Base-by-base conservation (phyloP, 2,888 invertebrate species). In the Norana najaformis region DNA sequence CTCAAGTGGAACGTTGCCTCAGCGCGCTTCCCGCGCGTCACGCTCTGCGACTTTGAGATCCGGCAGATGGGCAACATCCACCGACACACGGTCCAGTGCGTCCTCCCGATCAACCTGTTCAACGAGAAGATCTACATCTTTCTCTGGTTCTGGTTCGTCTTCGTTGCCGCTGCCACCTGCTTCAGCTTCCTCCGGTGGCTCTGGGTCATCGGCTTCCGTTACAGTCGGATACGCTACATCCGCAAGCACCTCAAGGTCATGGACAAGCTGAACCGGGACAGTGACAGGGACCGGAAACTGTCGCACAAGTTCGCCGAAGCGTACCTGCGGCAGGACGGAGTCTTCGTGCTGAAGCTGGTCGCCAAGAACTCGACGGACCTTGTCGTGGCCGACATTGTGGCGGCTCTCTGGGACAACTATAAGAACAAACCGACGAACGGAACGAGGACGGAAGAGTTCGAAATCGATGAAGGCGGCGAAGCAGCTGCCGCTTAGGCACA, bases 131-230 rank as follows among this genome's bases (percentile, higher is more conserved):
- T 95, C 90, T 95, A 94, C 92, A 94, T 95, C 92, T 95, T 95
- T 93, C 93, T 95, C 88, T 95, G 95, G 95, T 95, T 95, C 93
- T 96, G 95, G 95, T 93, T 95, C 90, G 94, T 95, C 39, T 94
- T 95, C 85, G 95, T 95, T 30, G 94, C 94, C 85, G 92, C 94
- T n/a, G 93, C 95, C 90, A 95, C 95, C 91, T 92, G 94, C 88
- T 93, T 94, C 92, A 95, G 94, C 92, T 94, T 95, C 90, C 91
- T 95, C 90, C 94, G 95, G 91, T 95, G 95, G 95, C 92, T 94
- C 36, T 94, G 94, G 94, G 93, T 94, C 90, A 94, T 94, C 91
- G 93, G 94, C n/a, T 94, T 94, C 93, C 94, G 94, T 88, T 93
- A 94, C 88, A 94, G 94, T 89, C 92, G 94, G 90, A 93, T 94